Conservation (phyloP, 2,797 vertebrate genomes). For the Amazona finschi region DNA sequence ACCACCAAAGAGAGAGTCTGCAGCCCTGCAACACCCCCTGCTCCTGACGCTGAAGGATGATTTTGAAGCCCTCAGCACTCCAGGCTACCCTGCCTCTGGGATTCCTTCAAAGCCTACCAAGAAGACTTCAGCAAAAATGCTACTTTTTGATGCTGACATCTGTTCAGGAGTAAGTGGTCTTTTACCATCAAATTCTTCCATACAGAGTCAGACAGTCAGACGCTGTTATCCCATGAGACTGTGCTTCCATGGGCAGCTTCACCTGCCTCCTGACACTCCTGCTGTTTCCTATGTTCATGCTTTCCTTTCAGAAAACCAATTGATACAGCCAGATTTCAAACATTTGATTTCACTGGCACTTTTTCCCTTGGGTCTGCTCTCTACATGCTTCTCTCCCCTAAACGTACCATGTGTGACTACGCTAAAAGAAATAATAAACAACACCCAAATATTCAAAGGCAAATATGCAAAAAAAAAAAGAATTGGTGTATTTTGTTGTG, state of each 20-base stretch:
- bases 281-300: not conserved
- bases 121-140: not conserved
- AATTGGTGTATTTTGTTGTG: not conserved
- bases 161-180: not conserved
- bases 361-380: not conserved
- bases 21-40: not conserved
- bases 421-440: not conserved
- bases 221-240: fast-evolving
- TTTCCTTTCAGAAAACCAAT: not conserved
- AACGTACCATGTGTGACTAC: fast-evolving
- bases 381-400: not conserved
- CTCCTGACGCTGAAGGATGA: not conserved
- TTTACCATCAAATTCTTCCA: not conserved
- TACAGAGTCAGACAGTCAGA: not conserved
- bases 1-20: not conserved
- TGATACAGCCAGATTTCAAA: not conserved
- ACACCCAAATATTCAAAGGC: not conserved
- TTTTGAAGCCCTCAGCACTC: not conserved
- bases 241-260: fast-evolving
- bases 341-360: not conserved
- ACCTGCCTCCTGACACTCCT: not conserved
- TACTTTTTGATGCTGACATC: not conserved
- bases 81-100: not conserved
- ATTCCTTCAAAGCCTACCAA: not conserved
- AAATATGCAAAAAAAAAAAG: not conserved